phyloP scores from a whole-genome alignment of 1,140 invertebrate genomes.

The Dreissena polymorpha region DNA sequence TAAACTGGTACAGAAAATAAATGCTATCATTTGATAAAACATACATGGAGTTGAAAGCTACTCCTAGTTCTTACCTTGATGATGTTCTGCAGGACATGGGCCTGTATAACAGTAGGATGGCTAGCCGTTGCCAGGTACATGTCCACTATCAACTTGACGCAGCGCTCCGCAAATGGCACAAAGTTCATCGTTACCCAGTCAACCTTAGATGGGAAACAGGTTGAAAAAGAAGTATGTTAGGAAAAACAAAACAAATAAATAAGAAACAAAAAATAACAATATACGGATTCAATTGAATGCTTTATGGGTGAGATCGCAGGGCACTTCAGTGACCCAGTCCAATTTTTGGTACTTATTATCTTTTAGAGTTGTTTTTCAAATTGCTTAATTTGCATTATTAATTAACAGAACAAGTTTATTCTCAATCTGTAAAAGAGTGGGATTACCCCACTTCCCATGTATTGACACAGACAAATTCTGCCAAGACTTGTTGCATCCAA shows the following conservation, averaged over 20 bases:
- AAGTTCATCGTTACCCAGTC: conserved; percentile 93
- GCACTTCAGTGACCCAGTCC: too few relatives aligned
- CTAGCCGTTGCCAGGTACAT: conserved; percentile 91
- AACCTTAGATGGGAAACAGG: conserved; percentile 75
- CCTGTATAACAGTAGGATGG: conserved; percentile 87
- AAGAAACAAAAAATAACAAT: not conserved
- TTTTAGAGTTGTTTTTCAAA: too few relatives aligned
- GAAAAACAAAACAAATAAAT: not conserved
- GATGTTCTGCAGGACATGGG: conserved; percentile 88
- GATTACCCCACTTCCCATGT: too few relatives aligned
- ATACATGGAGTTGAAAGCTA: too few relatives aligned
- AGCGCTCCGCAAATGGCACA: conserved; percentile 93
- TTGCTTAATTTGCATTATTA: too few relatives aligned
- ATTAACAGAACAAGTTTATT: too few relatives aligned
- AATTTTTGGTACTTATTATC: too few relatives aligned
- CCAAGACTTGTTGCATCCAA: too few relatives aligned
- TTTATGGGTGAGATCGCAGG: not conserved
- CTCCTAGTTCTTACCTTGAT: conserved; percentile 82
- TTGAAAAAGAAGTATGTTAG: not conserved
- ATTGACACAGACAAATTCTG: too few relatives aligned
- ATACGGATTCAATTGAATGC: not conserved
- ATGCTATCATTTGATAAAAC: too few relatives aligned
- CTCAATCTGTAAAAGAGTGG: too few relatives aligned
- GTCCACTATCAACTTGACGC: conserved; percentile 89
- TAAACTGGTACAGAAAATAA: too few relatives aligned